Evolutionary conservation across 2,888 invertebrate genomes (phyloP).

Genomic region (Piscicola geometra): DNA sequence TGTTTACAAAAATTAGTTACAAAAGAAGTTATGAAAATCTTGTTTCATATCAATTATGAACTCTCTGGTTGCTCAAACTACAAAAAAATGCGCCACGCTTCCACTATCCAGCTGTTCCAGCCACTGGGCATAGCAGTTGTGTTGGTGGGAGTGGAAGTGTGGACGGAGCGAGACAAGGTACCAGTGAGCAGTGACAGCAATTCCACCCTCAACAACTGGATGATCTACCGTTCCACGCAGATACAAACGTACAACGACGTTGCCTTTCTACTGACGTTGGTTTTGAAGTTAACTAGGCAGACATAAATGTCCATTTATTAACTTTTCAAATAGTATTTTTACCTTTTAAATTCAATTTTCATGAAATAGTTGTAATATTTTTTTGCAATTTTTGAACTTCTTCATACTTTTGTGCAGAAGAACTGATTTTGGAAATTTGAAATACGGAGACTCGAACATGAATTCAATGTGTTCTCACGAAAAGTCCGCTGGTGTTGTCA

Average conservation of each 20-base stretch:
- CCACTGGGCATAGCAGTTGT: slow-evolving; percentile 18
- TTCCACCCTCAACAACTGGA: slow-evolving; percentile 12
- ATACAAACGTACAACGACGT: slow-evolving; percentile 13
- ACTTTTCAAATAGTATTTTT: no score
- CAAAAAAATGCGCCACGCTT: no score
- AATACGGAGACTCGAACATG: background rate
- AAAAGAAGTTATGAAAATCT: background rate
- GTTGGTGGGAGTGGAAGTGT: slow-evolving; percentile 25
- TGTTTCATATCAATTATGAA: background rate
- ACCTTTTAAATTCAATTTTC: no score
- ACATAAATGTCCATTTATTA: no score
- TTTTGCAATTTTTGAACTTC: no score
- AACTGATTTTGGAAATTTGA: background rate
- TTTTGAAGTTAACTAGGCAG: no score
- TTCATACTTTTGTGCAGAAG: background rate
- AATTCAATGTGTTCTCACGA: background rate
- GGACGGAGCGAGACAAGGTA: slow-evolving; percentile 1
- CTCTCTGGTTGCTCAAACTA: background rate
- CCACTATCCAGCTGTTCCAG: slow-evolving; percentile 30
- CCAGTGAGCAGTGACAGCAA: background rate
- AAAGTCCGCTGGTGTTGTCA: background rate
- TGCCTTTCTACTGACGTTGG: slow-evolving; percentile 27
- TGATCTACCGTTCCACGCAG: background rate
- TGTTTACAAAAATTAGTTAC: background rate
- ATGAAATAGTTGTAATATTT: no score